Base-by-base conservation (phyloP, 2,113 vertebrate species). In the Lampris megalopsis region DNA sequence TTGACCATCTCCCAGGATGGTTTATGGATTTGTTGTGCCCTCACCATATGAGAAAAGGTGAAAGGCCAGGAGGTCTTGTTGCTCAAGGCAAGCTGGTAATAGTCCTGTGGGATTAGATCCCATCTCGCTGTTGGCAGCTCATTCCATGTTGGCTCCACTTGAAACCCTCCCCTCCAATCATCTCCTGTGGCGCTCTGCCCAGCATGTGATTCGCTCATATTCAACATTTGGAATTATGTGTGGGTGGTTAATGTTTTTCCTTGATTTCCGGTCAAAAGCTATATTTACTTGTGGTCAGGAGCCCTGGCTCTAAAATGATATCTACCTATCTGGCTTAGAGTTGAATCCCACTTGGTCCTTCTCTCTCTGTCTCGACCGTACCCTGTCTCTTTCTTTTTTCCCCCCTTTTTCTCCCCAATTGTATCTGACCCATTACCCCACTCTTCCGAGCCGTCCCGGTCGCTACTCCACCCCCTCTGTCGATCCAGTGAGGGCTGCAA, bases 1-100 rank as follows among this genome's bases (percentile, higher is more conserved):
- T 49, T 1, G 36, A 37, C 61, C n/a, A 6, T 61, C 43, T 57
- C 68, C 38, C 62, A 9, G 54, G 42, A 5, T 43, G 63, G 1
- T 81, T 79, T 81, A 81, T 69, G 71, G 74, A 53, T 41, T 1
- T 59, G 11, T 45, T 0, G 38, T 35, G 68, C 81, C 75, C 75
- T 73, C n/a, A 6, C 9, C 0, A 7, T 43, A 24, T 45, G 68
- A 58, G 11, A 42, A 52, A 42, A 59, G 63, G 63, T 56, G 54
- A 10, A 49, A 56, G 68, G 43, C 62, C 40, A 9, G 11, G 48
- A 64, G 62, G 65, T 60, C 49, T 47, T 8, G 36, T 42, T 61
- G 61, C 52, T 41, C 71, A n/a, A 9, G 47, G 73, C 52, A 3
- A 42, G 42, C 56, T 63, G 58, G 45, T 72, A 35, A 68, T 52